Base-by-base conservation (phyloP, 2,113 vertebrate genomes). In the Chaenocephalus aceratus region DNA sequence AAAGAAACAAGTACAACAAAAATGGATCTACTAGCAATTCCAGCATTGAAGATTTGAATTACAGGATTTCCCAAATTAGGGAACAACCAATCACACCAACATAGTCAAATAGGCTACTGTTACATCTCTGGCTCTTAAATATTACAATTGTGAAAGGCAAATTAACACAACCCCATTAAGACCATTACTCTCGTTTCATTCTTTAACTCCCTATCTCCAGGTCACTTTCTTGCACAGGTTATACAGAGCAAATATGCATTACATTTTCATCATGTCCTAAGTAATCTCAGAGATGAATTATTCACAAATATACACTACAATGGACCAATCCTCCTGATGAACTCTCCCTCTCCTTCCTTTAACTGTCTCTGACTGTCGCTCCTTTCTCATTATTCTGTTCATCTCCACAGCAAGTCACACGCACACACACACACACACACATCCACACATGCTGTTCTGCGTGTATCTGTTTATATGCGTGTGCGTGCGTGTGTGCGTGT, bases 351-450 rank as follows among this genome's bases (percentile, higher is more conserved):
- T 80, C 75, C 82, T 84, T 80, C 65, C 56, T 72, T 80, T 86
- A 75, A 85, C 83, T 79, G 72, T 86, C 78, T 77, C 73, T 73
- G 75, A 75, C 85, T 86, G 77, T 82, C 66, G 9, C 91, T 86
- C 83, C 83, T 81, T 76, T 83, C 83, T 91, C 80, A 91, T 93
- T 91, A 94, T 90, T 91, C 87, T 82, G 80, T 86, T 89, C 84
- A 85, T 91, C 90, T 91, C 74, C 83, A 85, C 69, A 83, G 82
- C 77, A 81, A 82, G 69, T 83, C 64, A 52, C 71, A 76, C 60
- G 64, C 67, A 75, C 82, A 66, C 68, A 68, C 45, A 51, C 57
- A 53, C 62, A 41, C 26, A 30, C 30, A 30, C 30, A 30, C 30
- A 30, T 61, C 48, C 30, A 30, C 71, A 76, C 60, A 67, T 61